These are phyloP conservation scores for Dysidea cf. avara DNA, from an alignment of 37 sponge, comb jelly and placozoan species.

Conservation along the genomic window DNA sequence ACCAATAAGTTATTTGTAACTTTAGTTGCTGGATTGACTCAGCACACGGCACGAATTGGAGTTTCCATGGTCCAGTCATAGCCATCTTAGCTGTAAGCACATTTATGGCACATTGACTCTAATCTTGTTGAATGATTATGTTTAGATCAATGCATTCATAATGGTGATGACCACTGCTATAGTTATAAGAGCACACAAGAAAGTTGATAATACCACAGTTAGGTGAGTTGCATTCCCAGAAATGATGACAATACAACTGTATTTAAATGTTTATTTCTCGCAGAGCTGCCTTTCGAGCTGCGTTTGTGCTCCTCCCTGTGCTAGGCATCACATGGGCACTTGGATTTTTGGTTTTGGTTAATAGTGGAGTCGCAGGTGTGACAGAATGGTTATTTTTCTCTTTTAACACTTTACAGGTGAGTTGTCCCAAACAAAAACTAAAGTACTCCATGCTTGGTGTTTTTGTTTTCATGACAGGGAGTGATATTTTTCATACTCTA, in stretches of 20 bases:
- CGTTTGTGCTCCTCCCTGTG: conserved; percentile 61
- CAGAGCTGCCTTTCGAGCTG: conserved; percentile 52
- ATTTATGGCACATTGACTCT: too few species aligned
- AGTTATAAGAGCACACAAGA: conserved; percentile 29
- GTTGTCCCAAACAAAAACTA: too few species aligned
- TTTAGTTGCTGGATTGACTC: conserved; percentile 67
- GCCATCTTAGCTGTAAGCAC: conserved; percentile 49
- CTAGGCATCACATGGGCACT: conserved; percentile 72
- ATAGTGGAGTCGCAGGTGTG: background rate
- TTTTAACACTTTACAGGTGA: conserved; percentile 51
- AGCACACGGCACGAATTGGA: conserved; percentile 45
- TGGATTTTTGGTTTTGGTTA: conserved; percentile 65
- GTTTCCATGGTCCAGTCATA: conserved; percentile 65
- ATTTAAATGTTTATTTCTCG: background rate
- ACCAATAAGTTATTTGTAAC: background rate
- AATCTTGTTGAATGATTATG: background rate
- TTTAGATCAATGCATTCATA: conserved; percentile 50
- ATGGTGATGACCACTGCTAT: conserved; percentile 30
- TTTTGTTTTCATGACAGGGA: too few species aligned
- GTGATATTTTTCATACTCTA: conserved; percentile 68
- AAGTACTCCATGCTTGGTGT: too few species aligned
- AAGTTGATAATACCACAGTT: conserved; percentile 22
- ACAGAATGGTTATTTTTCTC: conserved; percentile 68
- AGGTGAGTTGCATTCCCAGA: too few species aligned
- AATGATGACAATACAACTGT: too few species aligned